Percentiles rank a stretch among this genome's conserved stretches.
Evolutionary conservation across 2,888 invertebrate genomes (phyloP).

Genomic region (Diloba caeruleocephala): DNA sequence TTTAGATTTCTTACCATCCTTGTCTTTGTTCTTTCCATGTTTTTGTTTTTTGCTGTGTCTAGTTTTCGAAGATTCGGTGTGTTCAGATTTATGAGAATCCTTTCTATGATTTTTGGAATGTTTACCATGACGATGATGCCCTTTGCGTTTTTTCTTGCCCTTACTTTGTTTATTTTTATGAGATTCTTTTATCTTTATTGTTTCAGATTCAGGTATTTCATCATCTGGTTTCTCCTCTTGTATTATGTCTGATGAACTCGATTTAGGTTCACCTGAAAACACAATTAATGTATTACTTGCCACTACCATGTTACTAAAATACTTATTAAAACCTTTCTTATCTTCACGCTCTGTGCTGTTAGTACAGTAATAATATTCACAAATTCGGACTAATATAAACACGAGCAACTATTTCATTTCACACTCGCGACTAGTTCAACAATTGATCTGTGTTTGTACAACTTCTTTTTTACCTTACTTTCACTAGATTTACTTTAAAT

Average conservation of each 20-base stretch:
- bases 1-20: conserved; percentile 84
- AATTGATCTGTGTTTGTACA: too few relatives aligned
- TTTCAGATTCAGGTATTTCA: conserved; percentile 52
- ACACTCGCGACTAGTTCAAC: too few relatives aligned
- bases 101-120: conserved; percentile 84
- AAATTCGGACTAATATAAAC: too few relatives aligned
- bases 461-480: too few relatives aligned
- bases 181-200: conserved; percentile 76
- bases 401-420: too few relatives aligned
- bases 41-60: conserved; percentile 77
- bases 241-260: conserved; percentile 69
- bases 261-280: conserved; percentile 74
- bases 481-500: too few relatives aligned
- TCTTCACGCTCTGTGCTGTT: too few relatives aligned
- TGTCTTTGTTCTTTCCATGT: conserved; percentile 78
- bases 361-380: too few relatives aligned
- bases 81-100: conserved; percentile 73
- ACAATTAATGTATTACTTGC: too few relatives aligned
- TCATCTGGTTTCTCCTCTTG: conserved; percentile 57
- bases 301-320: too few relatives aligned
- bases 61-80: conserved; percentile 67
- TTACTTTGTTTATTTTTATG: conserved; percentile 80
- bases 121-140: conserved; percentile 83
- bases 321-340: too few relatives aligned
- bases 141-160: conserved; percentile 81